These are phyloP conservation scores for Aselliscus stoliczkanus DNA, from an alignment of 2,797 vertebrate species.

Conservation along the genomic window DNA sequence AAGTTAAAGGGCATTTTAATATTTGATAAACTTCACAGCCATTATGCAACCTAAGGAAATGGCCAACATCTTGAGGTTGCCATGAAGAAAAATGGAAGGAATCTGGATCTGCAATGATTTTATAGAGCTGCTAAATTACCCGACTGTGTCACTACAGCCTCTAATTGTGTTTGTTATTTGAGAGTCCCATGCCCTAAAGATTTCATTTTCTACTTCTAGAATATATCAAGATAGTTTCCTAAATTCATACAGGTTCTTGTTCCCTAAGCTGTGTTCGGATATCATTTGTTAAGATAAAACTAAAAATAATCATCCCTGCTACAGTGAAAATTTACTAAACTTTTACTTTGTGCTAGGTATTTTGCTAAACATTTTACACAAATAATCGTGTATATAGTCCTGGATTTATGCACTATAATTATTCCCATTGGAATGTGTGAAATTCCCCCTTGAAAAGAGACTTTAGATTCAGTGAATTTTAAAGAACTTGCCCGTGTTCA, in stretches of 20 bases:
- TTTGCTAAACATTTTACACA: neutral
- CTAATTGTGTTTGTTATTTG: neutral
- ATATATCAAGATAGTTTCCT: neutral
- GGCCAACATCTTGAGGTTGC: neutral
- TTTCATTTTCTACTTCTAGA: neutral
- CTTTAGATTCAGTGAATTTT: neutral
- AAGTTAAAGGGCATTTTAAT: slow-evolving; percentile 23
- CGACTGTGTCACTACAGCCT: neutral
- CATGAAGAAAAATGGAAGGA: neutral
- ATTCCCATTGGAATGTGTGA: neutral
- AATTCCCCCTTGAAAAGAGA: neutral
- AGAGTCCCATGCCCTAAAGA: neutral
- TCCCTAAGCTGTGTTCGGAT: neutral
- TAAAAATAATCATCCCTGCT: neutral
- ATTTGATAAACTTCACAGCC: neutral
- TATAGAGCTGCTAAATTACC: neutral
- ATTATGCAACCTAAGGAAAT: neutral
- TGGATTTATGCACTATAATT: neutral
- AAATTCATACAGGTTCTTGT: neutral
- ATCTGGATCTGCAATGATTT: neutral
- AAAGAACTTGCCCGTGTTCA: neutral
- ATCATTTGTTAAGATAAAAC: neutral
- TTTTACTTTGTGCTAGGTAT: neutral
- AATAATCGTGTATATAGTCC: neutral
- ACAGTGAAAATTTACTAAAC: neutral